A percentile compares a stretch with the other conserved stretches of the same genome.
phyloP scores from a whole-genome alignment of 1,140 invertebrate genomes.

The Grapholita molesta region DNA sequence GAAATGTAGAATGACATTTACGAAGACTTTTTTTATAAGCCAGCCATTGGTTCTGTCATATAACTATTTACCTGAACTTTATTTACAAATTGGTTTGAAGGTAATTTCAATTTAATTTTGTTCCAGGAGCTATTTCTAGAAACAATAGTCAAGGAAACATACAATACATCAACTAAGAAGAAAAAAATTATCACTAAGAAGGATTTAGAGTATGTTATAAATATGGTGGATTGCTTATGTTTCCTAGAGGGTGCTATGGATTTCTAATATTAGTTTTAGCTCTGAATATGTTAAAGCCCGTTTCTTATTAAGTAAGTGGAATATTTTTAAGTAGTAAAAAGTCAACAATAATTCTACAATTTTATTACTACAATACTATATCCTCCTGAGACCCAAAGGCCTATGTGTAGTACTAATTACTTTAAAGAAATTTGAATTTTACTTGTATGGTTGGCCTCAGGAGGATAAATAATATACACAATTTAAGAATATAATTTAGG shows the following conservation, averaged over 20 bases:
- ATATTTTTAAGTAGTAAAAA: not conserved
- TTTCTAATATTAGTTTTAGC: constrained; percentile 56
- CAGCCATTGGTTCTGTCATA: too few relatives aligned
- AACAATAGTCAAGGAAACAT: constrained; percentile 87
- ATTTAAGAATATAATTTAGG: not conserved
- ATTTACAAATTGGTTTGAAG: not conserved
- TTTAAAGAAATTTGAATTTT: too few relatives aligned
- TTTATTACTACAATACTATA: not conserved
- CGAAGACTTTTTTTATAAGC: too few relatives aligned
- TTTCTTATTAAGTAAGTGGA: not conserved
- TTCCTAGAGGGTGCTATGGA: constrained; percentile 89
- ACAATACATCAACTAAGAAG: constrained; percentile 84
- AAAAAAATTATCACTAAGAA: constrained; percentile 90
- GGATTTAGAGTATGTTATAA: constrained; percentile 87
- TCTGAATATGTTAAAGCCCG: not conserved
- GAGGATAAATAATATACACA: not conserved
- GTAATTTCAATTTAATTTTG: constrained; percentile 32
- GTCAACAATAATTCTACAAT: not conserved
- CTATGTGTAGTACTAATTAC: too few relatives aligned
- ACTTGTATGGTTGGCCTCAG: too few relatives aligned
- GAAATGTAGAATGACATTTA: too few relatives aligned
- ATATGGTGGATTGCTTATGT: constrained; percentile 84
- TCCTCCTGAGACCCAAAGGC: too few relatives aligned
- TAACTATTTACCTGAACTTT: too few relatives aligned
- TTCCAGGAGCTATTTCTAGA: constrained; percentile 92